phyloP scores from a whole-genome alignment of 2,113 vertebrate genomes.

The Apaloderma vittatum region DNA sequence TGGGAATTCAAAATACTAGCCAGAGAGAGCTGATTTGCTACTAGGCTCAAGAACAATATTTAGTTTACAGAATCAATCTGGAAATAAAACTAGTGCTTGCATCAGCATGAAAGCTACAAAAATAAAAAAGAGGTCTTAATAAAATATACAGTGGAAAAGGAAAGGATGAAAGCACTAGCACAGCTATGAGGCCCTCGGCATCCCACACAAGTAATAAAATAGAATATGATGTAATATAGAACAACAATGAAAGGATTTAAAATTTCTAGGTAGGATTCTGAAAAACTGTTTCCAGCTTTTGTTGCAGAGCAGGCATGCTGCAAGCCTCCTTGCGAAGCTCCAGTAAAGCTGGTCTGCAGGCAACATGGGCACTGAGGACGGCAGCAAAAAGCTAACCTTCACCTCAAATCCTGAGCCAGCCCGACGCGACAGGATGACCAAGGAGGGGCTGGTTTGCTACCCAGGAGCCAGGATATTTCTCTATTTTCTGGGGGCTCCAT shows the following conservation, averaged over 20 bases:
- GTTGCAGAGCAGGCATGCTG: neutral
- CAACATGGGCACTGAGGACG: neutral
- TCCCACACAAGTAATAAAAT: slow-evolving; percentile 68
- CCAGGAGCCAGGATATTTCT: neutral
- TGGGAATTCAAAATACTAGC: slow-evolving; percentile 72
- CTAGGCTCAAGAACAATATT: slow-evolving; percentile 73
- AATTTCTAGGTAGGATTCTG: slow-evolving; percentile 63
- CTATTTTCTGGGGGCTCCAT: neutral
- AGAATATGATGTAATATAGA: slow-evolving; percentile 72
- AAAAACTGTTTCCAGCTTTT: slow-evolving; percentile 64
- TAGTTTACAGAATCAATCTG: slow-evolving; percentile 75
- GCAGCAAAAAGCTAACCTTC: neutral
- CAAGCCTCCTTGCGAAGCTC: neutral
- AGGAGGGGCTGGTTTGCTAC: neutral
- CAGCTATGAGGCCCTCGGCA: slow-evolving; percentile 53
- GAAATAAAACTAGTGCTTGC: slow-evolving; percentile 74
- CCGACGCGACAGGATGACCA: accelerated
- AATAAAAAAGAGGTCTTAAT: slow-evolving; percentile 70
- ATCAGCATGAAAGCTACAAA: slow-evolving; percentile 72
- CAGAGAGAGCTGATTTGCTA: slow-evolving; percentile 67
- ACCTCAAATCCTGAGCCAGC: neutral
- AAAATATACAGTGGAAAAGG: slow-evolving; percentile 68
- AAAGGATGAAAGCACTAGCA: slow-evolving; percentile 67
- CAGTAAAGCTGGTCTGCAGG: neutral
- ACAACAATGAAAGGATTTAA: slow-evolving; percentile 70